These are phyloP conservation scores for Salminus brasiliensis DNA, from an alignment of 2,113 vertebrate genomes.

Conservation along the genomic window DNA sequence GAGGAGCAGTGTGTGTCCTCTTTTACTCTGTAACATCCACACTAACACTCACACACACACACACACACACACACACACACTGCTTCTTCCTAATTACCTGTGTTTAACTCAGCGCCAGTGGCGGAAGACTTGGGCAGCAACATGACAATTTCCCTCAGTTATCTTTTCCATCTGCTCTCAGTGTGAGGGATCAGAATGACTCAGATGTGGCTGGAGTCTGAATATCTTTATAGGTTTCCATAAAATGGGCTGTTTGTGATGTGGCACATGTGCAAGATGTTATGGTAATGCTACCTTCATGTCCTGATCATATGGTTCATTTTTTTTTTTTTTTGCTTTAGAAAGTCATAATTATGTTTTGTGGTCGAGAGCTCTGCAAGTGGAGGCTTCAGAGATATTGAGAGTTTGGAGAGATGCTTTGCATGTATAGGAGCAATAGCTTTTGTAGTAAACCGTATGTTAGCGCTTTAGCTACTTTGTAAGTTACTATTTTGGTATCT, in stretches of 20 bases:
- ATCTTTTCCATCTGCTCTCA: conserved; percentile 14
- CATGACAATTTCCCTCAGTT: neutral
- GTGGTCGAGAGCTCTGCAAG: neutral
- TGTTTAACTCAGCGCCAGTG: conserved; percentile 22
- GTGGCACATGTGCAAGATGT: neutral
- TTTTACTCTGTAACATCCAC: too few species aligned
- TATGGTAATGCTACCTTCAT: neutral
- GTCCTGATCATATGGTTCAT: neutral
- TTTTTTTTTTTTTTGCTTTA: too few species aligned
- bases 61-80: conserved; percentile 6
- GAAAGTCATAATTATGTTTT: neutral
- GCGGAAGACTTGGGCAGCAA: conserved; percentile 6
- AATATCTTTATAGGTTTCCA: neutral
- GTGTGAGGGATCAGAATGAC: neutral
- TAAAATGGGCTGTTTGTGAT: neutral
- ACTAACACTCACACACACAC: neutral
- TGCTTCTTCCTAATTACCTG: conserved; percentile 29
- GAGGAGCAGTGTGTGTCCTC: neutral
- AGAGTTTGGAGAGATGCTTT: too few species aligned
- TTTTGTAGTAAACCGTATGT: too few species aligned
- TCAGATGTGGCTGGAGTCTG: neutral
- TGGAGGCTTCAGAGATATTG: neutral
- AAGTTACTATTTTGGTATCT: too few species aligned
- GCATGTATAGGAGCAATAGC: too few species aligned
- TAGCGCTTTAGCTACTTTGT: too few species aligned